These are phyloP conservation scores for Rhinichthys osculus DNA, from an alignment of 2,797 vertebrate species.

Conservation along the genomic window DNA sequence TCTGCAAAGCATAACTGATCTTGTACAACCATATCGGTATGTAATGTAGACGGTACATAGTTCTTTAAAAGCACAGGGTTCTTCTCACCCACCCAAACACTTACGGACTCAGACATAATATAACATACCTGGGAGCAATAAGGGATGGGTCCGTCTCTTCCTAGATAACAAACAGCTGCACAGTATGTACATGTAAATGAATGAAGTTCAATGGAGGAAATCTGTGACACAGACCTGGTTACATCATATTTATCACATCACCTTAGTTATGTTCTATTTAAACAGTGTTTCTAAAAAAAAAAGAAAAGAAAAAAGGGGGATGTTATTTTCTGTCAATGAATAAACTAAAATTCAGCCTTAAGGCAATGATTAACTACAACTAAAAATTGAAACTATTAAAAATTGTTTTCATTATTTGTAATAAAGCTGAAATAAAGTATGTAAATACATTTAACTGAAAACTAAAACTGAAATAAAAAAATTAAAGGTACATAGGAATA, in stretches of 20 bases:
- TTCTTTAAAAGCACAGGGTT: slow-evolving; percentile 5
- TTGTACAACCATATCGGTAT: not conserved
- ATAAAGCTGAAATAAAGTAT: not conserved
- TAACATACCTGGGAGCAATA: slow-evolving; percentile 18
- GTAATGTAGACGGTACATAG: slow-evolving; percentile 15
- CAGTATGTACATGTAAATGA: not conserved
- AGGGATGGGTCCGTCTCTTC: not conserved
- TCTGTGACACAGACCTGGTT: not conserved
- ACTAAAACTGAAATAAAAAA: too few relatives aligned
- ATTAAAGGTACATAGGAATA: not conserved
- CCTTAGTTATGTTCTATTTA: not conserved
- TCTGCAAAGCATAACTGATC: slow-evolving; percentile 8
- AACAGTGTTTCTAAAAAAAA: not conserved
- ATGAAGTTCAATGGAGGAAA: not conserved
- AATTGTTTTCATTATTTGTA: not conserved
- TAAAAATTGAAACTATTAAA: not conserved
- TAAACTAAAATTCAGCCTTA: slow-evolving; percentile 27
- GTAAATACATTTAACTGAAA: not conserved
- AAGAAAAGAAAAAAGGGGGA: not conserved
- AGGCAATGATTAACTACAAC: too few relatives aligned
- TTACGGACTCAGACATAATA: slow-evolving; percentile 42
- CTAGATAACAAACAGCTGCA: slow-evolving; percentile 38
- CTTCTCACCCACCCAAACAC: slow-evolving; percentile 37
- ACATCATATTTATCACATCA: not conserved
- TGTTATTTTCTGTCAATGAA: slow-evolving; percentile 13